These are phyloP conservation scores for Pseudomyrmex flavicornis DNA, from an alignment of 1,140 invertebrate species.

Conservation along the genomic window DNA sequence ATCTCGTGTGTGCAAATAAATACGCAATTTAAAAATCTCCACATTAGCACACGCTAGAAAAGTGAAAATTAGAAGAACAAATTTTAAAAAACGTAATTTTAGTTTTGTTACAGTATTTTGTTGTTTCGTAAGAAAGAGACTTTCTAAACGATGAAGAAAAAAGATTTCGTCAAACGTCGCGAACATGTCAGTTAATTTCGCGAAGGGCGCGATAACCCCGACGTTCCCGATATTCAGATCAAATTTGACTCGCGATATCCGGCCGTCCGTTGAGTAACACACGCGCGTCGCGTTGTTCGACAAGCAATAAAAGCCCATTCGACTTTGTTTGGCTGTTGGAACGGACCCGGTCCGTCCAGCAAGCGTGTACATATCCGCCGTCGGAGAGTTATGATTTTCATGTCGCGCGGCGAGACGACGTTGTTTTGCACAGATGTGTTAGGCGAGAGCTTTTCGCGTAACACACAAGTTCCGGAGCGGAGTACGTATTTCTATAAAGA, in stretches of 20 bases:
- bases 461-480: constrained; percentile 28
- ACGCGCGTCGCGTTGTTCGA: constrained; percentile 13
- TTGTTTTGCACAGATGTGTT: not conserved
- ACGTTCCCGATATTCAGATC: not conserved
- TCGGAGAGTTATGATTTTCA: constrained; percentile 41
- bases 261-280: constrained; percentile 14
- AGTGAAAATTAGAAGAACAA: not conserved
- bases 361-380: constrained; percentile 9
- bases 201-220: not conserved
- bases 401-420: not conserved
- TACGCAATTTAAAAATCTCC: not conserved
- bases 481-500: not conserved
- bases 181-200: too few species aligned
- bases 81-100: not conserved
- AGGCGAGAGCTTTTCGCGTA: constrained; percentile 11
- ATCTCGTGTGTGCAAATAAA: not conserved
- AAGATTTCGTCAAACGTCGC: not conserved
- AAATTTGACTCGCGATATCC: constrained; percentile 24
- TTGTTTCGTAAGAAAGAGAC: not conserved
- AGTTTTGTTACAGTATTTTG: not conserved
- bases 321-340: constrained; percentile 36
- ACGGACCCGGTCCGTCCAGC: constrained; percentile 13
- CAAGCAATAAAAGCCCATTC: constrained; percentile 48
- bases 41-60: not conserved
- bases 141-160: not conserved